Base-by-base conservation (phyloP, 30 jellyfish, hydroid and myxozoan species). In the Aurelia sp. region DNA sequence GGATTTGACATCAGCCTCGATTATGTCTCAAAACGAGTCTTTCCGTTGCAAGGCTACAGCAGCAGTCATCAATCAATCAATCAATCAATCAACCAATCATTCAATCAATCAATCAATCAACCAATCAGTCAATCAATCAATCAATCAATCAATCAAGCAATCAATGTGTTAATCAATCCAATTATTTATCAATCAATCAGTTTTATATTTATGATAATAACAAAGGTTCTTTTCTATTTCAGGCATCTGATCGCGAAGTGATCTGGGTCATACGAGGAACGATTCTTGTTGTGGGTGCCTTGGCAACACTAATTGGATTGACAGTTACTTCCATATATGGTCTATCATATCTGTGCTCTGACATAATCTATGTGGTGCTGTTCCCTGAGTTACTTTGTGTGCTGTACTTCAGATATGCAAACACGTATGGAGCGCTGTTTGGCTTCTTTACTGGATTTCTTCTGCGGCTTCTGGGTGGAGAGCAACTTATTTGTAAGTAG, bases 321-420 rank as follows among this genome's bases (percentile, higher is more conserved):
- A 85, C 96, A n/a, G 99, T 96, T 0, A 85, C 76, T 53, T 72
- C 98, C 63, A 90, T 96, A 18, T 96, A 91, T 89, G 99, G 98
- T 47, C 70, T 96, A 31, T 96, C 97, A 7, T 78, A 78, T 44
- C 92, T 96, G 47, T 96, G 98, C 91, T 96, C 99, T 18, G 99
- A 96, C 76, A 81, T 96, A 83, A 83, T 96, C 52, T 96, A 58
- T 92, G 98, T 96, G 63, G 91, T 96, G 31, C 74, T 96, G 72
- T 96, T 96, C 63, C 99, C 99, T 3, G 98, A 91, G 78, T 78
- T 96, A 67, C 89, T 91, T 78, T 88, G 98, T 59, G 98, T 91
- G 16, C 92, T 96, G 13, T 96, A 91, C 79, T 96, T 85, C 88
- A 92, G 92, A 15, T 96, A 87, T 52, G 84, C 98, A 5, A 96